Evolutionary conservation across 2,113 vertebrate species (phyloP).

Genomic region (Ailuropoda melanoleuca): DNA sequence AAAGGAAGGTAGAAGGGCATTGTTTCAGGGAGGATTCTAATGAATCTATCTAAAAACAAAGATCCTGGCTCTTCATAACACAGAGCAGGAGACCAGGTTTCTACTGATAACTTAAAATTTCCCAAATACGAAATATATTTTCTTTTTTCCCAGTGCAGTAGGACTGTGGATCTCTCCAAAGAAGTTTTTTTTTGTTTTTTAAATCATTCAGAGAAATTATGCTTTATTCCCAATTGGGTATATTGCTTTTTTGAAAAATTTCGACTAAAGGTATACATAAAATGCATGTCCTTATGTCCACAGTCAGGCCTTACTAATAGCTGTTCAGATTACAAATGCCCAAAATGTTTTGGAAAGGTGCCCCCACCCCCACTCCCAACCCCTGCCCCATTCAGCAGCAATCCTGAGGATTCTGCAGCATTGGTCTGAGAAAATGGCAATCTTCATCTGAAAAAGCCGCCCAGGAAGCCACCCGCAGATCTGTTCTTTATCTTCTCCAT

Average conservation of each 20-base stretch:
- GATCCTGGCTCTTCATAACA: neutral
- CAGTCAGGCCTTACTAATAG: neutral
- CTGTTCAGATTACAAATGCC: neutral
- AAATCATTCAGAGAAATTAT: neutral
- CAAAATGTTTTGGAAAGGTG: neutral
- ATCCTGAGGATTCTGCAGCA: neutral
- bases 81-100: neutral
- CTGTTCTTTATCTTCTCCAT: neutral
- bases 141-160: neutral
- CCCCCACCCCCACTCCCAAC: accelerated
- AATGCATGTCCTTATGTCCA: neutral
- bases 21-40: neutral
- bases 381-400: neutral
- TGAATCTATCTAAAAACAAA: neutral
- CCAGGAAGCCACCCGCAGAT: neutral
- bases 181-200: neutral
- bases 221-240: neutral
- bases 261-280: neutral
- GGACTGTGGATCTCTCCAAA: neutral
- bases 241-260: neutral
- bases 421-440: neutral
- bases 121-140: neutral
- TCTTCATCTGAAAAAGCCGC: neutral
- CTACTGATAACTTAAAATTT: neutral
- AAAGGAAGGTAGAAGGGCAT: neutral